Conservation (phyloP, 2,888 invertebrate genomes). For the Dicranocentrus wangi region DNA sequence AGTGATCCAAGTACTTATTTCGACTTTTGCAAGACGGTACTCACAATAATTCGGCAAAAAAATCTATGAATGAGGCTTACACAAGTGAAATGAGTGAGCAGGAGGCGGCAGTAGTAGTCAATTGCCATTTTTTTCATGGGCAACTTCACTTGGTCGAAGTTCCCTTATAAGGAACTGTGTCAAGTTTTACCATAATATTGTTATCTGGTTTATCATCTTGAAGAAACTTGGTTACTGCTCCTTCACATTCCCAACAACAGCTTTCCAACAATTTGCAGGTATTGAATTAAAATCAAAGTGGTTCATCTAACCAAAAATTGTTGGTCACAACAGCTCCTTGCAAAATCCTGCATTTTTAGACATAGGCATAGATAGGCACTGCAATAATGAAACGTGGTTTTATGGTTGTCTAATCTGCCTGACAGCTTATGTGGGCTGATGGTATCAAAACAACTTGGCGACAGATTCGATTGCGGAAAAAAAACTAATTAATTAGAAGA, state of each 20-base stretch:
- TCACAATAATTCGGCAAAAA: no score
- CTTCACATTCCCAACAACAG: not conserved
- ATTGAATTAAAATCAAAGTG: slow-evolving; percentile 7
- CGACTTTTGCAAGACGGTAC: no score
- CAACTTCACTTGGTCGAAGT: slow-evolving; percentile 1
- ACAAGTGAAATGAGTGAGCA: not conserved
- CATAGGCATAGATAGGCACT: no score
- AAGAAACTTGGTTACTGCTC: not conserved
- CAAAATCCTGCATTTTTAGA: no score
- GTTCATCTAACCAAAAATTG: not conserved
- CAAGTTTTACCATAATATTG: slow-evolving; percentile 36
- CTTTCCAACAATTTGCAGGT: not conserved
- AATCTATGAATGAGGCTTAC: no score
- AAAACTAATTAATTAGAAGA: no score
- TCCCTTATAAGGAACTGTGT: slow-evolving; percentile 52
- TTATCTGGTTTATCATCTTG: slow-evolving; percentile 15
- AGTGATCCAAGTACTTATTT: not conserved
- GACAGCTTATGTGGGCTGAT: no score
- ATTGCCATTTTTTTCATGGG: slow-evolving; percentile 19
- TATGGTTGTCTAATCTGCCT: no score
- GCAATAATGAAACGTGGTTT: no score
- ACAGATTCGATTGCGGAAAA: no score
- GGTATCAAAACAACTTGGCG: no score
- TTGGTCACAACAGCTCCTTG: not conserved
- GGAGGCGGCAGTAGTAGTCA: not conserved